A percentile compares a stretch with the other conserved stretches of the same genome.
Evolutionary conservation across 2,797 vertebrate genomes (phyloP).

Genomic region (Furcifer pardalis): DNA sequence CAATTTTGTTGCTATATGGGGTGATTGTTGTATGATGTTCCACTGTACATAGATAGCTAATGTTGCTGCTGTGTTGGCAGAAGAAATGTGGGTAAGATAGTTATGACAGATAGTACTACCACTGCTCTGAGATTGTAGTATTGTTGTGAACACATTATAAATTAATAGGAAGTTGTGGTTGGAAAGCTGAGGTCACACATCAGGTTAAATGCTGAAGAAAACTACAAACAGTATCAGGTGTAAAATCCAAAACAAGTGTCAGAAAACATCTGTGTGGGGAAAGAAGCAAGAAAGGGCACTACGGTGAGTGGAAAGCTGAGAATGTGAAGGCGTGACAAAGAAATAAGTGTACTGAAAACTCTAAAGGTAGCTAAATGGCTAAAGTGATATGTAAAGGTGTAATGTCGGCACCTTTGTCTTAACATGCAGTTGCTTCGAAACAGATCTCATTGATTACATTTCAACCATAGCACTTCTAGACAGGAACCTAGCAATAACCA

Average conservation of each 20-base stretch:
- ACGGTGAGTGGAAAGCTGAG: not conserved
- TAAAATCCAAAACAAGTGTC: slow-evolving; percentile 26
- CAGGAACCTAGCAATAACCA: not conserved
- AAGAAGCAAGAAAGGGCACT: not conserved
- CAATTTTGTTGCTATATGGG: too few species aligned
- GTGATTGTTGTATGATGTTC: too few species aligned
- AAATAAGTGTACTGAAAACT: slow-evolving; percentile 16
- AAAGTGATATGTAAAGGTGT: slow-evolving; percentile 24
- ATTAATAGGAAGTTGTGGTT: slow-evolving; percentile 36
- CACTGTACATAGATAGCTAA: slow-evolving; percentile 8
- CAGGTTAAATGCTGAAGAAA: slow-evolving; percentile 49
- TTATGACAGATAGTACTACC: slow-evolving; percentile 46
- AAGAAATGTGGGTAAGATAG: slow-evolving; percentile 40
- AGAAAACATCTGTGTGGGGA: slow-evolving; percentile 14
- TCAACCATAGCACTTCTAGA: not conserved
- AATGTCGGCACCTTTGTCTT: not conserved
- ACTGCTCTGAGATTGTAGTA: slow-evolving; percentile 29
- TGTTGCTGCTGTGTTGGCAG: slow-evolving; percentile 35
- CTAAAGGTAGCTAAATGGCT: slow-evolving; percentile 30
- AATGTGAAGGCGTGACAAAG: slow-evolving; percentile 28
- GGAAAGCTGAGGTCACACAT: slow-evolving; percentile 53
- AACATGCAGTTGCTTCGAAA: not conserved
- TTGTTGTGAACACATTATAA: slow-evolving; percentile 38
- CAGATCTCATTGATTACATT: slow-evolving; percentile 14
- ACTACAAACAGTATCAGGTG: slow-evolving; percentile 17